These are phyloP conservation scores for Silurus aristotelis DNA, from an alignment of 2,797 vertebrate genomes.

Conservation along the genomic window DNA sequence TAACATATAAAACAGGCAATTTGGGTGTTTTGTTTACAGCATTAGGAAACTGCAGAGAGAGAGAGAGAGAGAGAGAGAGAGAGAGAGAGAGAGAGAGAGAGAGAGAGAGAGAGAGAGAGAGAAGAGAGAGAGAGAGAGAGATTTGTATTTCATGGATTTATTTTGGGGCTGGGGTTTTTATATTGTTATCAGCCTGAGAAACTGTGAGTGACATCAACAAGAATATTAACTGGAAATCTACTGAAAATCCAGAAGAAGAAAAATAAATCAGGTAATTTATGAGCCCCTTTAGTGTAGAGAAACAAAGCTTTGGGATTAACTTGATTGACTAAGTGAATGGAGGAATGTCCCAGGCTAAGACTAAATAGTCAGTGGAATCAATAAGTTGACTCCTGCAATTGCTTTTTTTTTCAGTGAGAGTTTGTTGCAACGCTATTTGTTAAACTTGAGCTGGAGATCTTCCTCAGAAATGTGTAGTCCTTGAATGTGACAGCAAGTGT, in stretches of 20 bases:
- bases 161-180: background rate
- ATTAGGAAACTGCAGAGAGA: background rate
- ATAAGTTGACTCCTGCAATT: background rate
- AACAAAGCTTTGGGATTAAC: background rate
- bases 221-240: background rate
- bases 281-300: background rate
- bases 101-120: too few species aligned
- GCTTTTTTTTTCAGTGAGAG: background rate
- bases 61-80: too few species aligned
- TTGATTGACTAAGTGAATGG: background rate
- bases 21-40: background rate
- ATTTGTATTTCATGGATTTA: background rate
- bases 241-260: background rate
- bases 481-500: conserved; percentile 58
- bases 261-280: background rate
- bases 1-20: background rate
- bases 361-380: background rate
- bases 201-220: background rate
- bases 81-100: too few species aligned
- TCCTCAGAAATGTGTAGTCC: conserved; percentile 45
- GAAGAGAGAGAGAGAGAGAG: too few species aligned
- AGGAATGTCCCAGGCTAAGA: too few species aligned
- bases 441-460: conserved; percentile 45
- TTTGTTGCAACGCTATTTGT: conserved; percentile 3
- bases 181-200: background rate